Evolutionary conservation across 2,888 invertebrate species (phyloP), one percentile per base, ranked within the genome.

Genomic region (Caenorhabditis sp.): DNA sequence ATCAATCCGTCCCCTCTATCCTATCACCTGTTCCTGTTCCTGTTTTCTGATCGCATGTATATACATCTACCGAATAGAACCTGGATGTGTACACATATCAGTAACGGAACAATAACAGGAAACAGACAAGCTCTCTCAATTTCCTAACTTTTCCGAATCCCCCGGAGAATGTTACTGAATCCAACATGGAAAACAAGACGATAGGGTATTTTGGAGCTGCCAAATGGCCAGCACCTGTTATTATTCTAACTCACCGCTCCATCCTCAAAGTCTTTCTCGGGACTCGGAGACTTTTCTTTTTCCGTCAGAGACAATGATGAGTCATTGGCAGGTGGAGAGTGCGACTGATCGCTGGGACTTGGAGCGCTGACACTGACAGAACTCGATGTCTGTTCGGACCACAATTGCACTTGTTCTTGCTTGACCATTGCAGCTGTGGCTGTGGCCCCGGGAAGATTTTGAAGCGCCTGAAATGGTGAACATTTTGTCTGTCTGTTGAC

Each of bases 371-470:
- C 70, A 26, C 76, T 76, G 6, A 81, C 76, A 4, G 81, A 81
- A 53, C 81, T 81, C 8, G 81, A 77, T 1, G 76, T 81, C 28
- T 82, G 85, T 44, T 85, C 85, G 9, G 85, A 78, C 85, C 85
- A 85, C 22, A 85, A n/a, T 61, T 79, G 68, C 1, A 82, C 70
- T 32, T 67, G 58, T 26, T 81, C 80, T n/a, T 72, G 74, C 47
- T 81, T 81, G 18, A 62, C 68, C 50, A 72, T 28, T 0, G 68
- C 61, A 11, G 53, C 35, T 3, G 64, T 47, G 4, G 68, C 15
- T 4, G 64, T 13, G 18, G 50, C 26, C 0, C 50, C 15, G 8
- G 77, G 77, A 20, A 77, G 55, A 37, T 55, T 64, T 13, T 64
- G 62, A 15, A 65, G 37, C 3, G 79, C 22, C 69, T 77, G 64